Percentiles rank a stretch among this genome's conserved stretches.
Evolutionary conservation across 2,113 vertebrate genomes (phyloP).

Genomic region (Thermophis baileyi): DNA sequence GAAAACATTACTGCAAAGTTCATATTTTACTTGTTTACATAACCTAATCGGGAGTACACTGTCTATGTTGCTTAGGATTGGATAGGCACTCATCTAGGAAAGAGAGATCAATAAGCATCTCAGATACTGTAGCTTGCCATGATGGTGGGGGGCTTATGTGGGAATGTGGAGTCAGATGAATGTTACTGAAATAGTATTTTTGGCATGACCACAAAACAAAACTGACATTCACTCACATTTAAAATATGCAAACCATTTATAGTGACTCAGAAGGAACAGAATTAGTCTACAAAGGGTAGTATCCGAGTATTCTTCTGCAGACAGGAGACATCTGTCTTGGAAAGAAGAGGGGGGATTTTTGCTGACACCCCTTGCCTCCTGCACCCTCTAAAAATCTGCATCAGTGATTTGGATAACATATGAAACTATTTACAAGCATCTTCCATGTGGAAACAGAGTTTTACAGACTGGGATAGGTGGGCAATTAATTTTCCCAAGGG

Average conservation of each 20-base stretch:
- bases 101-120: not conserved
- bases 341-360: not conserved
- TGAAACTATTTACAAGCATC: not conserved
- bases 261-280: not conserved
- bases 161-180: not conserved
- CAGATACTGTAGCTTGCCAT: not conserved
- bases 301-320: not conserved
- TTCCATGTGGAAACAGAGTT: not conserved
- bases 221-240: not conserved
- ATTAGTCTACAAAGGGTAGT: not conserved
- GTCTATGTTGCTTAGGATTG: slow-evolving; percentile 1
- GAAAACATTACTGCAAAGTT: not conserved
- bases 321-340: not conserved
- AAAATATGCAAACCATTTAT: not conserved
- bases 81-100: not conserved
- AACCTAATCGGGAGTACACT: slow-evolving; percentile 2
- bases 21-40: slow-evolving; percentile 22
- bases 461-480: not conserved
- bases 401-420: not conserved
- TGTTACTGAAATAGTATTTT: not conserved
- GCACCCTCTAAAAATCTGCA: not conserved
- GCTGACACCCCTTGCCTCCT: not conserved
- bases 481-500: not conserved
- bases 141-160: not conserved
- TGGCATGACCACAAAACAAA: not conserved